Evolutionary conservation across 2,113 vertebrate genomes (phyloP).

Genomic region (Callipepla squamata): DNA sequence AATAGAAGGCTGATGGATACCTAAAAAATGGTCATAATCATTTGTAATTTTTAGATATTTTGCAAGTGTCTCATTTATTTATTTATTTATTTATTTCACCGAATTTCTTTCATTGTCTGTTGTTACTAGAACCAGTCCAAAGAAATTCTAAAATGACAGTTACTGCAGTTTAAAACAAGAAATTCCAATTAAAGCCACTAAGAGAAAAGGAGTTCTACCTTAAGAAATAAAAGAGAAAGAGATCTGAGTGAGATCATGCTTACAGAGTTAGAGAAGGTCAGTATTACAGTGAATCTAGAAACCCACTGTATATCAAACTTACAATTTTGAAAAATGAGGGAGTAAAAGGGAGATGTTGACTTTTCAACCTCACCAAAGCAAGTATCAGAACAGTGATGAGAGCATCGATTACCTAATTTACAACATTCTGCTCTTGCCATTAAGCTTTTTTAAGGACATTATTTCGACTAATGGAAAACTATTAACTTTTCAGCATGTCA

Average conservation of each 20-base stretch:
- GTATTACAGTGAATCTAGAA: not conserved
- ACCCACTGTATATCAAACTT: constrained; percentile 2
- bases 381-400: constrained; percentile 5
- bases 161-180: not conserved
- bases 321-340: not conserved
- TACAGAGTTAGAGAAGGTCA: not conserved
- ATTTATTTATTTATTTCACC: not conserved
- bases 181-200: not conserved
- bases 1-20: not conserved
- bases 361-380: constrained; percentile 30
- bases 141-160: not conserved
- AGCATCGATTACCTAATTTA: constrained; percentile 43
- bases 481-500: constrained; percentile 51
- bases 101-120: not conserved
- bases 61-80: not conserved
- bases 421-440: not conserved
- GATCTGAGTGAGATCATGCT: not conserved
- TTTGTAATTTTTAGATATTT: not conserved
- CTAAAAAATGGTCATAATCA: not conserved
- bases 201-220: not conserved
- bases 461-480: constrained; percentile 60
- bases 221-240: not conserved
- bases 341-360: not conserved
- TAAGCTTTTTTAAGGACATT: constrained; percentile 43
- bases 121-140: not conserved